Conservation (phyloP, 1,140 invertebrate genomes). For the Euura lappo region DNA sequence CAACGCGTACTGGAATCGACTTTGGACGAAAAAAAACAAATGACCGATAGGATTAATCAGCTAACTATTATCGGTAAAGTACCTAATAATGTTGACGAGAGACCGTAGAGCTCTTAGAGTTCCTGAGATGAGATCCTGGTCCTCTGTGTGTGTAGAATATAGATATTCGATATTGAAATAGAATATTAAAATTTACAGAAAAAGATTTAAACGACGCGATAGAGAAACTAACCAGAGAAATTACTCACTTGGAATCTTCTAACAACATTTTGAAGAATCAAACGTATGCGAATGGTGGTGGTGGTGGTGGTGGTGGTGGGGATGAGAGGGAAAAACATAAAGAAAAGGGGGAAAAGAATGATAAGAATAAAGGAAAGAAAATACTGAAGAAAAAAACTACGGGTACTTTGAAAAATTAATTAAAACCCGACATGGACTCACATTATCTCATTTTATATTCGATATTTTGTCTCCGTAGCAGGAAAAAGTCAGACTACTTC, state of each 20-base stretch:
- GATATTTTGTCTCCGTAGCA: slow-evolving; percentile 14
- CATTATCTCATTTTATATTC: slow-evolving; percentile 3
- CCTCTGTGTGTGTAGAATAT: no score
- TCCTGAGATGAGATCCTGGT: no score
- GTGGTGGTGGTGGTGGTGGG: background rate
- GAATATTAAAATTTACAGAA: slow-evolving; percentile 48
- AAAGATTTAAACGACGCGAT: slow-evolving; percentile 60
- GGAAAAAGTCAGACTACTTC: background rate
- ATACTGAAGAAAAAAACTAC: slow-evolving; percentile 22
- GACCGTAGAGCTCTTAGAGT: no score
- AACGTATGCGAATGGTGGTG: slow-evolving; percentile 14
- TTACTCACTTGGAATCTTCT: slow-evolving; percentile 53
- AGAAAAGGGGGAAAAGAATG: slow-evolving; percentile 8
- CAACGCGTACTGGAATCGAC: slow-evolving; percentile 65
- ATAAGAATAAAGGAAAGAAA: slow-evolving; percentile 15
- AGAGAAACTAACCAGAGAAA: slow-evolving; percentile 53
- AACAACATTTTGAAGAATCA: slow-evolving; percentile 38
- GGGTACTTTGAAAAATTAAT: slow-evolving; percentile 14
- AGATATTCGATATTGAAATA: background rate
- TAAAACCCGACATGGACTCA: background rate
- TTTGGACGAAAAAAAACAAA: slow-evolving; percentile 65
- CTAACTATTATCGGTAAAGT: slow-evolving; percentile 57
- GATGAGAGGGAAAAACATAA: slow-evolving; percentile 18
- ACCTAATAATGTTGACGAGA: background rate
- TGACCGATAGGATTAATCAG: slow-evolving; percentile 60